Evolutionary conservation across 2,888 invertebrate species (phyloP).

Genomic region (Coenonympha glycerion): DNA sequence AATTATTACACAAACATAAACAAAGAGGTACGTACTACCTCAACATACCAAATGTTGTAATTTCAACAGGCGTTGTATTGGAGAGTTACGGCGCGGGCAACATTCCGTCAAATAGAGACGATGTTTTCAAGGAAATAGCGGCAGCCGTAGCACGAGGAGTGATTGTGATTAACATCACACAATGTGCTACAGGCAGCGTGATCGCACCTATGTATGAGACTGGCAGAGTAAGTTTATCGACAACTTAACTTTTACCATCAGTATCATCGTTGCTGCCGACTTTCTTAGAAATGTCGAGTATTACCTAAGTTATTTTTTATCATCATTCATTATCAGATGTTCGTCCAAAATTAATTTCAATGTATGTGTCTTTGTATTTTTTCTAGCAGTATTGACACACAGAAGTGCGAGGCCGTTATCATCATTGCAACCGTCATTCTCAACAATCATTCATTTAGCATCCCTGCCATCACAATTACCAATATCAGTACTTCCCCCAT

Average conservation of each 20-base stretch:
- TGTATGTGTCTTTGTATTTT: no score
- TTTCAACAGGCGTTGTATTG: slow-evolving; percentile 82
- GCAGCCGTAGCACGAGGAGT: slow-evolving; percentile 85
- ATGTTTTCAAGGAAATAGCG: slow-evolving; percentile 83
- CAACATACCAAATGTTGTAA: no score
- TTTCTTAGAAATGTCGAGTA: neutral
- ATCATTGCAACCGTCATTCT: no score
- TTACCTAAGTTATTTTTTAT: neutral
- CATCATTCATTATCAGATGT: neutral
- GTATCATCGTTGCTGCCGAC: neutral
- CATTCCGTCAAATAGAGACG: slow-evolving; percentile 88
- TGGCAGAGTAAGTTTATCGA: slow-evolving; percentile 83
- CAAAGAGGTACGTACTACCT: no score
- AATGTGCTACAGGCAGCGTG: slow-evolving; percentile 90
- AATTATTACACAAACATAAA: no score
- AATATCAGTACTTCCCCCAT: no score
- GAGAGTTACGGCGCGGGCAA: slow-evolving; percentile 97
- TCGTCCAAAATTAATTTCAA: no score
- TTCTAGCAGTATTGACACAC: no score
- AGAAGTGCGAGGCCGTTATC: no score
- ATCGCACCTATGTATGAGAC: slow-evolving; percentile 85
- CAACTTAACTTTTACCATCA: neutral
- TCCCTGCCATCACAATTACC: no score
- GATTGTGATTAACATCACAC: slow-evolving; percentile 93
- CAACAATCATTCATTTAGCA: no score